Evolutionary conservation across 2,888 invertebrate species (phyloP), one percentile per base, ranked within the genome.

Genomic region (Geophilus truncorum): DNA sequence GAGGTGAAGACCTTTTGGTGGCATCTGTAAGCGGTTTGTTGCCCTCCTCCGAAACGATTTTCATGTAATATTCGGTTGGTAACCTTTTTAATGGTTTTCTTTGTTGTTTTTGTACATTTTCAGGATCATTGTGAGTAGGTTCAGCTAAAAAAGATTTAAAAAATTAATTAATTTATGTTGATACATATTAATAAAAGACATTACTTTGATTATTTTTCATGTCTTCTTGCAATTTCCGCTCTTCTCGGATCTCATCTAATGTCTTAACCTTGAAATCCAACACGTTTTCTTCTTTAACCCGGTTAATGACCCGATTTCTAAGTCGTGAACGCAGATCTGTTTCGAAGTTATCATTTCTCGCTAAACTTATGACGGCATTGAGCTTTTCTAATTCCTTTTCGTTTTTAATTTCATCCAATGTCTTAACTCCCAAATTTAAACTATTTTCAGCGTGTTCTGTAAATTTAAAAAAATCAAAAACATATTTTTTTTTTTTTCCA

Each of bases 181-280:
- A n/a, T n/a, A n/a, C 18, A 12, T 57, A 7, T 21, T 57, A 57
- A 57, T 57, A 30, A 75, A 75, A 75, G 1, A 6, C 25, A 0
- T 21, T 15, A 5, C 2, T 12, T 10, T 32, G 21, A 77, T 6
- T 32, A 34, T 12, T 15, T 32, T 23, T 10, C 62, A 1, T 36
- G 15, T 32, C 21, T 51, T 34, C 40, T 28, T 15, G 28, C 28
- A 28, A 51, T 28, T 30, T 30, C n/a, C 75, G 62, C 79, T 81
- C 81, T 79, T 79, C 75, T 76, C 91, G 89, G 82, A 92, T 89
- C 84, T 93, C 90, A 86, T 93, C 93, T 85, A 92, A 89, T 0
- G 92, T 91, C 88, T 92, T 92, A 82, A 90, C 88, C 82, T 88
- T 87, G 79, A 83, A 82, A 77, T 80, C 80, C 25, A 80, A 45